Conservation (phyloP, 2,113 vertebrate genomes). For the Cyanoliseus patagonus region DNA sequence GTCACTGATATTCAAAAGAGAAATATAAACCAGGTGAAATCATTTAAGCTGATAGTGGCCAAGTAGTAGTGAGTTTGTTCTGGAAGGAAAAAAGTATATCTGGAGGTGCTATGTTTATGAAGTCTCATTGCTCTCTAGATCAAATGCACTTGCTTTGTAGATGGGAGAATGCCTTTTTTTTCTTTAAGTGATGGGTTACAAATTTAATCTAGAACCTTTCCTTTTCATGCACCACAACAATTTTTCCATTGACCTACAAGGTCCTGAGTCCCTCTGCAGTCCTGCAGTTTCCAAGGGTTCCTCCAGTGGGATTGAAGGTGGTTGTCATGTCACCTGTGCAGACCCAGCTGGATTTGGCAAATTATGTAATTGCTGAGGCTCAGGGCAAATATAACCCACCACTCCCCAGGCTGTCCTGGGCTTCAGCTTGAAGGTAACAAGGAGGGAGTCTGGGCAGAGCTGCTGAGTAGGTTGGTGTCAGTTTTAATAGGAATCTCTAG, state of each 20-base stretch:
- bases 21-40: conserved; percentile 16
- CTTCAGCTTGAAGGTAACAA: background rate
- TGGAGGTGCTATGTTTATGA: background rate
- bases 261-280: background rate
- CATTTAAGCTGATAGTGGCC: background rate
- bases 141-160: background rate
- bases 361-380: background rate
- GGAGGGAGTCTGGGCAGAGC: background rate
- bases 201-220: background rate
- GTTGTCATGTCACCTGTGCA: background rate
- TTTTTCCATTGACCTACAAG: background rate
- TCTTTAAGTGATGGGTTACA: background rate
- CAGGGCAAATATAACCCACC: background rate
- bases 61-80: background rate
- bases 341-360: background rate
- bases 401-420: background rate
- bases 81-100: background rate
- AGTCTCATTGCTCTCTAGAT: background rate
- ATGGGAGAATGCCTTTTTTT: background rate
- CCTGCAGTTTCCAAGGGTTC: background rate
- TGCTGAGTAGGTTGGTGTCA: background rate
- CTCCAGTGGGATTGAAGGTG: background rate
- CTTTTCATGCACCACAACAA: background rate
- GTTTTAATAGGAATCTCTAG: background rate
- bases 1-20: background rate